Conservation (phyloP, 1,140 invertebrate genomes). For the Bombus balteatus region DNA sequence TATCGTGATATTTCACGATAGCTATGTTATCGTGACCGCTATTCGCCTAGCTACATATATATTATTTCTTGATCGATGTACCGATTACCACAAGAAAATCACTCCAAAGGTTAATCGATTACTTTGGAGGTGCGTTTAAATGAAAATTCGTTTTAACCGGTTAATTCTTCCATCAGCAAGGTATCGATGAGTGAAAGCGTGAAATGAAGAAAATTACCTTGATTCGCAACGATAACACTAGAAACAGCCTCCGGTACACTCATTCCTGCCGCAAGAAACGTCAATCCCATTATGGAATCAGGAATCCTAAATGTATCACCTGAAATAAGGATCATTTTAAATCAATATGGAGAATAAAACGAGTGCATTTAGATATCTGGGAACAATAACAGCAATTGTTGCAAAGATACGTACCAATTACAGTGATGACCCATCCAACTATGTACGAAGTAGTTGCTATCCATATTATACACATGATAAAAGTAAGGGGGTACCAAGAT, state of each 20-base stretch:
- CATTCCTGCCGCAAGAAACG: slow-evolving; percentile 91
- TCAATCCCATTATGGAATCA: slow-evolving; percentile 92
- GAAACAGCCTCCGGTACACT: slow-evolving; percentile 94
- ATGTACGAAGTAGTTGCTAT: slow-evolving; percentile 86
- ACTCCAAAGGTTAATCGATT: background rate
- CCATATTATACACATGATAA: slow-evolving; percentile 87
- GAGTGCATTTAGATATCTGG: background rate
- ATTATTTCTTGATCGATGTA: background rate
- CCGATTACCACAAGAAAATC: background rate
- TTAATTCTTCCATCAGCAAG: background rate
- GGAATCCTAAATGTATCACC: slow-evolving; percentile 86
- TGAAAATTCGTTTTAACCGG: background rate
- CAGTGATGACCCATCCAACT: slow-evolving; percentile 89
- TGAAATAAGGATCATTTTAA: slow-evolving; percentile 67
- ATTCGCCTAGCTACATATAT: background rate
- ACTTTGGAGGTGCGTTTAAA: background rate
- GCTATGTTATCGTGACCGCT: slow-evolving; percentile 14
- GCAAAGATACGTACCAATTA: slow-evolving; percentile 83
- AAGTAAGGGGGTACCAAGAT: slow-evolving; percentile 85
- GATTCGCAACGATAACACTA: slow-evolving; percentile 89
- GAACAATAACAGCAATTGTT: too few species aligned
- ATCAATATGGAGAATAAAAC: background rate
- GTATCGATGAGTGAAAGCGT: background rate
- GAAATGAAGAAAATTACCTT: slow-evolving; percentile 83
- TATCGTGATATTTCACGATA: slow-evolving; percentile 1